Base-by-base conservation (phyloP, 1,140 invertebrate genomes). In the Pinna nobilis region DNA sequence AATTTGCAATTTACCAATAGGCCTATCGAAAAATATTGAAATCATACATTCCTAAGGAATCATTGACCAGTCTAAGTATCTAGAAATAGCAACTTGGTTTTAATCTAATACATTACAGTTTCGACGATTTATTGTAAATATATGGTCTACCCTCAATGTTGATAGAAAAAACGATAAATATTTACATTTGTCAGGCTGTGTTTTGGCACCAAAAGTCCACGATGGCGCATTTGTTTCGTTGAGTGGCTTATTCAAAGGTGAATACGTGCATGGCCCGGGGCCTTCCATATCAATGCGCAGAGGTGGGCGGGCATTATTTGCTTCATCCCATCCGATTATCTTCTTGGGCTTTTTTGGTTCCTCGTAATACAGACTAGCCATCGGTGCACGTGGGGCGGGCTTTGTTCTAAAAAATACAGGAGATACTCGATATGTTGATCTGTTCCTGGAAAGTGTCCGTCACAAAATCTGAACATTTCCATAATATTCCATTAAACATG, bases 211-310 rank as follows among this genome's bases (percentile, higher is more conserved):
- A 61, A 87, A 86, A 4, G 84, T 79, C 74, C 73, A 86, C 0
- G 82, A 74, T 3, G 86, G 86, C 9, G 86, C 77, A 53, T 86
- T 87, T 7, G 80, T 87, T 59, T 87, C 86, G 28, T 82, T 74
- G 0, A 87, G 69, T 0, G 86, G 86, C 73, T 83, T 84, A 53
- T 80, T 83, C 15, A 63, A 64, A 1, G 84, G 84, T 1, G 82
- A 82, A 69, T 87, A 87, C 0, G 80, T 51, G n/a, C 82, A 85
- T 0, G 84, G 81, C 0, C 75, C 77, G 2, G 86, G 86, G 3
- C 84, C 84, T 18, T 86, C 82, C 84, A 86, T 82, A 66, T 87
- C 86, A 11, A 85, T 78, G 33, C 80, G 57, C 0, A 86, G 74
- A 7, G 84, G 84, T 4, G 84, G 86, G 9, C 86, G 67, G 49